These are phyloP conservation scores for Acanthopleura granulata DNA, from an alignment of 2,888 invertebrate genomes.

Conservation along the genomic window DNA sequence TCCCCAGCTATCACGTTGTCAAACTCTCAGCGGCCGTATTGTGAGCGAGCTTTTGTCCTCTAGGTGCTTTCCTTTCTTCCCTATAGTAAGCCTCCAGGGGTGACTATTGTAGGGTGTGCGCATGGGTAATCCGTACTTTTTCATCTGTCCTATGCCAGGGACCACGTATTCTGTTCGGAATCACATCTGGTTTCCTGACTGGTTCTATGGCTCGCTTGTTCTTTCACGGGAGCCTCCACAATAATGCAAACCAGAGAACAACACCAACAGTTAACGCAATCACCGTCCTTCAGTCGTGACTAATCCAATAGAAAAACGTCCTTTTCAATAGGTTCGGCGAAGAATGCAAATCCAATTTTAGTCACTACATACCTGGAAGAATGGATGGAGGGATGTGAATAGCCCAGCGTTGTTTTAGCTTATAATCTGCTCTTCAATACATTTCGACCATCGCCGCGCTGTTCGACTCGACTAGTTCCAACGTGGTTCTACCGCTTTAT, in stretches of 20 bases:
- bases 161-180: not conserved
- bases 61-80: too few relatives aligned
- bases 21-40: too few relatives aligned
- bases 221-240: not conserved
- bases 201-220: not conserved
- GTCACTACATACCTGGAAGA: not conserved
- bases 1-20: too few relatives aligned
- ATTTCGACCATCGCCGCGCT: not conserved
- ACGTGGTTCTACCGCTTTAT: too few relatives aligned
- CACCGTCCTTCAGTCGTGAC: not conserved
- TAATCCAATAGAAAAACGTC: not conserved
- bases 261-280: not conserved
- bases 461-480: too few relatives aligned
- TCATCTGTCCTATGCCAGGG: too few relatives aligned
- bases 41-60: too few relatives aligned
- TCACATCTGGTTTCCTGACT: not conserved
- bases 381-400: not conserved
- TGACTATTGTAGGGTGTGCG: too few relatives aligned
- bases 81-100: too few relatives aligned
- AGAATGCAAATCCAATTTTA: slow-evolving; percentile 3
- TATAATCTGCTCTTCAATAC: slow-evolving; percentile 2
- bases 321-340: not conserved
- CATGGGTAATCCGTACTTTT: too few relatives aligned
- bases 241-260: not conserved
- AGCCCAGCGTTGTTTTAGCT: slow-evolving; percentile 4